Percentiles rank a stretch among this genome's conserved stretches.
phyloP scores from a whole-genome alignment of 1,140 invertebrate species.

The Drosophila nigrodunni region DNA sequence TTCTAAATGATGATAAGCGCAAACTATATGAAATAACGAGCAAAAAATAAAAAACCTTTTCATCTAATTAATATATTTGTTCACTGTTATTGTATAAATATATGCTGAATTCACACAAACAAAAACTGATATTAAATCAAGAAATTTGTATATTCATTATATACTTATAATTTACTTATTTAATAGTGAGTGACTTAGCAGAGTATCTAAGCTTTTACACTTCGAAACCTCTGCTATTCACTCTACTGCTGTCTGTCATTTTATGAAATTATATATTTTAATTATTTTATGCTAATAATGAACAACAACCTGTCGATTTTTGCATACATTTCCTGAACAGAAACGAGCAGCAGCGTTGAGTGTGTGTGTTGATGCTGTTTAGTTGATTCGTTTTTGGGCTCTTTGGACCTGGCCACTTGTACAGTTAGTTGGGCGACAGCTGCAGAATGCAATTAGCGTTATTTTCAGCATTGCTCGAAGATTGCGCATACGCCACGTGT shows the following conservation, averaged over 20 bases:
- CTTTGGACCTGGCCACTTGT: conserved; percentile 28
- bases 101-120: too few relatives aligned
- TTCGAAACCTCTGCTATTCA: background rate
- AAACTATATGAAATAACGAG: too few relatives aligned
- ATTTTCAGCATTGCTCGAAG: conserved; percentile 69
- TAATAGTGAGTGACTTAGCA: background rate
- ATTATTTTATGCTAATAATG: conserved; percentile 32
- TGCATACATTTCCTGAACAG: background rate
- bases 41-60: too few relatives aligned
- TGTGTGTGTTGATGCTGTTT: background rate
- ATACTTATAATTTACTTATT: too few relatives aligned
- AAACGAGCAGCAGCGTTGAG: background rate
- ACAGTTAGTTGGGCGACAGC: conserved; percentile 49
- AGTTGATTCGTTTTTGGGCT: conserved; percentile 16
- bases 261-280: conserved; percentile 12
- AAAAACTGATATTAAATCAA: too few relatives aligned
- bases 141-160: too few relatives aligned
- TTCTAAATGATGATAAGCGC: too few relatives aligned
- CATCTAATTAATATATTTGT: too few relatives aligned
- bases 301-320: conserved; percentile 53
- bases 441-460: conserved; percentile 76
- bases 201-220: background rate
- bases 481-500: conserved; percentile 72
- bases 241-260: background rate
- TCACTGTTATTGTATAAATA: too few relatives aligned